Percentiles rank a stretch among this genome's conserved stretches.
Conservation (phyloP, 1,140 invertebrate species). For the Dendroctonus valens region DNA sequence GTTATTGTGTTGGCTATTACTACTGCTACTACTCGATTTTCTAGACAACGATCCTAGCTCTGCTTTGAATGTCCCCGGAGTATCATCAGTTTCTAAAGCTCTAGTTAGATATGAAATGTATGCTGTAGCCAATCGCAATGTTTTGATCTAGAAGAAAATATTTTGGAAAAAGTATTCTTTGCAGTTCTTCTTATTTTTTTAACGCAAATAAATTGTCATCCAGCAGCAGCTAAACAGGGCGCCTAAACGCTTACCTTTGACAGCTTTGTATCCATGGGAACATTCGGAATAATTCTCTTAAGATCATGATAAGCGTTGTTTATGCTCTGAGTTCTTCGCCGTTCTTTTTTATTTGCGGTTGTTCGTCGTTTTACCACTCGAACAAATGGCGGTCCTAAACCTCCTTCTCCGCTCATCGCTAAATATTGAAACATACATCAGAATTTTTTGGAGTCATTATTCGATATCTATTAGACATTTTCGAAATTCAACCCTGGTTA, state of each 20-base stretch:
- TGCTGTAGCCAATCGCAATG: conserved; percentile 82
- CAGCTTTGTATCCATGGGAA: conserved; percentile 91
- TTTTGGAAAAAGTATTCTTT: conserved; percentile 2
- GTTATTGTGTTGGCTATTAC: conserved; percentile 1
- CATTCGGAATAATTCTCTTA: conserved; percentile 92
- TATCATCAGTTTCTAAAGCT: conserved; percentile 73
- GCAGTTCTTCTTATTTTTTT: too few relatives aligned
- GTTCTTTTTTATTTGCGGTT: conserved; percentile 92
- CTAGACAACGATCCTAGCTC: conserved; percentile 58
- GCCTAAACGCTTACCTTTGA: conserved; percentile 64
- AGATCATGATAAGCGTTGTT: conserved; percentile 93
- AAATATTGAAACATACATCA: background rate
- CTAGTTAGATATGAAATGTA: conserved; percentile 90
- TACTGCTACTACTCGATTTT: conserved; percentile 38
- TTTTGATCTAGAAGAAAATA: conserved; percentile 71
- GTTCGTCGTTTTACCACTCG: conserved; percentile 69
- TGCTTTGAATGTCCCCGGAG: conserved; percentile 70
- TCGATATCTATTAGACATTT: too few relatives aligned
- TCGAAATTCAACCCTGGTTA: too few relatives aligned
- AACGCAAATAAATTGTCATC: background rate
- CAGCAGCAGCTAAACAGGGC: background rate
- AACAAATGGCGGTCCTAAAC: conserved; percentile 52
- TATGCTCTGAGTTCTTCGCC: conserved; percentile 87
- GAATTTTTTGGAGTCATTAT: too few relatives aligned
- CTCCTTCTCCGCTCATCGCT: conserved; percentile 34